Base-by-base conservation (phyloP, 1,140 invertebrate species). In the Brachionus paranguensis region DNA sequence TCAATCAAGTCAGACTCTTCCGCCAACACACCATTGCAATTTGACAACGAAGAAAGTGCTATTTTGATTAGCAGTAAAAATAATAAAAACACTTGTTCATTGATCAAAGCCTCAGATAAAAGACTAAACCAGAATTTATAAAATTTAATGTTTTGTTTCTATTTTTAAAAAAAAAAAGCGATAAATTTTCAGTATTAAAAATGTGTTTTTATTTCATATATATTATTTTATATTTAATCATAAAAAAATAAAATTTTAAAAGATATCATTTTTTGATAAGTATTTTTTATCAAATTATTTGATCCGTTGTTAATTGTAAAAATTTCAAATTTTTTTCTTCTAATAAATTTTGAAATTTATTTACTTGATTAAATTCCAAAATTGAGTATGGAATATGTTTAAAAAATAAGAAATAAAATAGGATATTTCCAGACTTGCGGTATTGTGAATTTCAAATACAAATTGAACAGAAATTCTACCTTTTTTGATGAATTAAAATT, bases 81-180 rank as follows among this genome's bases (percentile, higher is more conserved):
- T 72, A 72, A 72, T 24, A 72, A 43, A 72, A 72, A 72, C 43
- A 72, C 41, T 3, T 37, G 68, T 72, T 72, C 68, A 17, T 43
- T 72, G 10, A 43, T 72, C 43, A 72, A 43, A 43, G 7, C 37
- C 7, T 72, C 33, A 43, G 68, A 72, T 72, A 72, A 72, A 72
- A 41, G 68, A 43, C 43, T 72, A 43, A 72, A 41, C 37, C 68
- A 72, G 12, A 41, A 68, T 41, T 8, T 41, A 41, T 41, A 17
- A 41, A 20, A 1, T 72, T 72, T 41, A 17, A 41, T 72, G 6
- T 72, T 72, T 43, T 41, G 37, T 41, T 43, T 72, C 17, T 41
- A 20, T 41, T 72, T 68, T 68, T 3, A 1, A 2, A 24, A 55
- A 55, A 6, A 55, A 27, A 60, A 24, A 60, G 17, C n/a, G 8